Base-by-base conservation (phyloP, 2,888 invertebrate species). In the Oegoconia quadripuncta region DNA sequence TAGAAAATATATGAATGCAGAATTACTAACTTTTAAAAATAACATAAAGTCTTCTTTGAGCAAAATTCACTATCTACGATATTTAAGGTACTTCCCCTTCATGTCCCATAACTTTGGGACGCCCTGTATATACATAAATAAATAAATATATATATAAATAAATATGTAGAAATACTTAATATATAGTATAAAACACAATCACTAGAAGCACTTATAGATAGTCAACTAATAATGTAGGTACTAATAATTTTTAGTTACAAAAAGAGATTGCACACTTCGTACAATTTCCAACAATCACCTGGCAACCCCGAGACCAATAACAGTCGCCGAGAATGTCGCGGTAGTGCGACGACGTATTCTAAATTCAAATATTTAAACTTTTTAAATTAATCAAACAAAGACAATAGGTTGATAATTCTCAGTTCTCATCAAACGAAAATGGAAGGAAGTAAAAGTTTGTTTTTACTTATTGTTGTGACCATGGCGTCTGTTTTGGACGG, bases 401-500 rank as follows among this genome's bases (percentile, higher is more conserved):
- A 34, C 23, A 30, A 14, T 15, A 15, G 14, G 8, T 22, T 22
- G 3, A 11, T n/a, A 12, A 12, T 15, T 11, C 15, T 22, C 22
- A 28, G 35, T 22, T 39, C 22, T 45, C 29, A 31, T 32, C 15
- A 9, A 17, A n/a, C 30, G 9, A 71, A 63, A 67, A 77, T 76
- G 74, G 59, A 51, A 52, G 56, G 52, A 41, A 52, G 55, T 41
- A 56, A 52, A 43, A 58, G 55, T 64, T 57, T 76, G 34, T 63
- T 69, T 47, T 52, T 63, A 55, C 54, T 72, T 26, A 46, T 63
- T 49, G 52, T 68, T 45, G 51, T 63, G 44, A 50, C 63, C 16
- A 58, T 73, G 58, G 66, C 67, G 41, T 55, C 70, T 35, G 64
- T 74, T 41, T 54, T 74, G 52, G 69, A 74, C 44, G 80, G 75